Base-by-base conservation (phyloP, 2,888 invertebrate genomes). In the Aspidiotus destructor region DNA sequence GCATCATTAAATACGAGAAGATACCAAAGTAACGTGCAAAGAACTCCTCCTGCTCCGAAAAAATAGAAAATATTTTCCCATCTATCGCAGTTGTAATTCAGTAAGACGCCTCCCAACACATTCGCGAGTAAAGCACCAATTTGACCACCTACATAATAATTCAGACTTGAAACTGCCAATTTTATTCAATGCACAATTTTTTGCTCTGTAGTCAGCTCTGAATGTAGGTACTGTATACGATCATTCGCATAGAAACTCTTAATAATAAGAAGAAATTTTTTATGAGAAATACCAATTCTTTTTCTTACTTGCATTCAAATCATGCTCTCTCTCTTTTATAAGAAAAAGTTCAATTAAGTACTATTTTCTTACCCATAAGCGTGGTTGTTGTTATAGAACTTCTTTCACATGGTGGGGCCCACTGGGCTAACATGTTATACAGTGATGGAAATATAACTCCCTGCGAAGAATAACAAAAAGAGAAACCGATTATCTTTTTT, bases 41-140 rank as follows among this genome's bases (percentile, higher is more conserved):
- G 72, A 0, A 82, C 72, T 6, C 82, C 83, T 3, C 81, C 72
- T 1, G 77, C 78, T 11, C 83, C 83, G 74, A 84, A 84, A 2
- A 81, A 75, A 72, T 83, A 84, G 74, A 83, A 84, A 0, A 83
- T 82, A 70, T 80, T 78, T 0, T 80, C 79, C 83, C 83, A 83
- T 48, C 48, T 48, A 48, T 48, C n/a, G 72, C 72, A 15, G n/a
- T 41, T 1, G 62, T 79, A 0, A 71, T 73, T 64, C 40, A 75
- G 70, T 48, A 75, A 72, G 52, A 73, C 70, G 1, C 74, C 74
- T 11, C 73, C 72, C 8, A 73, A 61, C 2, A 71, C 71, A 13
- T 72, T 74, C 1, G 74, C 73, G 3, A 74, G 60, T 16, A 74
- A 73, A 28, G 72, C 73, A 44, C 75, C 75, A 8, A 75, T 72